Percentiles rank a stretch among this genome's conserved stretches.
These are phyloP conservation scores for Meganola albula DNA, from an alignment of 2,888 invertebrate genomes.

Conservation along the genomic window DNA sequence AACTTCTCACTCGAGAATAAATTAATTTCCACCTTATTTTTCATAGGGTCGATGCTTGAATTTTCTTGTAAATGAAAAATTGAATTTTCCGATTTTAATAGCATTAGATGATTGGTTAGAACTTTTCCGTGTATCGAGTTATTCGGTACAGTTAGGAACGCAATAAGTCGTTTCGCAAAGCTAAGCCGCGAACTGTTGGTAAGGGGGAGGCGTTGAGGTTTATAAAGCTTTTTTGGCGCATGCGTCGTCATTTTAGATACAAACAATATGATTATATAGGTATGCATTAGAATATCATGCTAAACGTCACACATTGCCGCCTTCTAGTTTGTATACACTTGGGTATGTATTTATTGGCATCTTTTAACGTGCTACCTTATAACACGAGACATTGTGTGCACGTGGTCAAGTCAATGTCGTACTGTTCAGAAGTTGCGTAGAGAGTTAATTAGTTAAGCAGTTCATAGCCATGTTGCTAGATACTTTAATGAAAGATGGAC, in stretches of 20 bases:
- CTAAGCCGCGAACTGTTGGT: slow-evolving; percentile 50
- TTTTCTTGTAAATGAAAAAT: slow-evolving; percentile 31
- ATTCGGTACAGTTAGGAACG: slow-evolving; percentile 27
- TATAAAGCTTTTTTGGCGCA: slow-evolving; percentile 52
- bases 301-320: no score
- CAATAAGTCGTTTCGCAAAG: slow-evolving; percentile 43
- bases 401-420: no score
- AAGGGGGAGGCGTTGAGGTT: slow-evolving; percentile 30
- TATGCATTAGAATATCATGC: no score
- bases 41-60: slow-evolving; percentile 51
- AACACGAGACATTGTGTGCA: no score
- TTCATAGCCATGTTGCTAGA: no score
- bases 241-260: slow-evolving; percentile 44
- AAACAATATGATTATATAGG: no score
- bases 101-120: slow-evolving; percentile 33
- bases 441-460: no score
- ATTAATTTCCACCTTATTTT: slow-evolving; percentile 56
- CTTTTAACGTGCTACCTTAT: no score
- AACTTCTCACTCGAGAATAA: slow-evolving; percentile 56
- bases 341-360: no score
- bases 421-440: no score
- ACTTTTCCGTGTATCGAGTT: slow-evolving; percentile 50
- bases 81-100: slow-evolving; percentile 20
- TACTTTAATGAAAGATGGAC: no score
- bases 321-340: no score